Percentiles rank a stretch among this genome's conserved stretches.
Conservation (phyloP, 2,888 invertebrate genomes). For the Linnaemya tessellans region DNA sequence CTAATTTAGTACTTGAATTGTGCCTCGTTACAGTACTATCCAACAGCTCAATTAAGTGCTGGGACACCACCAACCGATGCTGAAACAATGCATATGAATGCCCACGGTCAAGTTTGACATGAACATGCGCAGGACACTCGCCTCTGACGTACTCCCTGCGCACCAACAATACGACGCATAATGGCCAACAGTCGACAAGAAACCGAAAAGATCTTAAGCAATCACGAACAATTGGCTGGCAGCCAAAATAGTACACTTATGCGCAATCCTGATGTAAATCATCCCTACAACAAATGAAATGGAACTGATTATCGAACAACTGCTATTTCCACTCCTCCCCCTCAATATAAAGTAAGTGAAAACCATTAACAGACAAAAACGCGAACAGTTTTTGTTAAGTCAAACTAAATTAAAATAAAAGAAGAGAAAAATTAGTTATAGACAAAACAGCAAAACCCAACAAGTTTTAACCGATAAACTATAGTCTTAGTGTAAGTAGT, state of each 20-base stretch:
- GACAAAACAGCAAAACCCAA: slow-evolving; percentile 12
- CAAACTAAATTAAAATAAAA: slow-evolving; percentile 14
- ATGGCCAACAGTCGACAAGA: slow-evolving; percentile 83
- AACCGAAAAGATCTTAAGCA: slow-evolving; percentile 83
- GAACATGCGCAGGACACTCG: slow-evolving; percentile 86
- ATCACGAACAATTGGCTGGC: slow-evolving; percentile 77
- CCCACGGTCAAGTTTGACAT: slow-evolving; percentile 93
- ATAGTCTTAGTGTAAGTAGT: slow-evolving; percentile 44
- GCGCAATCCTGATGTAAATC: slow-evolving; percentile 81
- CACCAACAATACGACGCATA: slow-evolving; percentile 83
- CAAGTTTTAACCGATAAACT: slow-evolving; percentile 55
- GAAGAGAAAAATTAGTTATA: slow-evolving; percentile 14
- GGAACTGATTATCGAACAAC: slow-evolving; percentile 70
- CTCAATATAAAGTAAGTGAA: slow-evolving; percentile 55
- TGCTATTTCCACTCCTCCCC: slow-evolving; percentile 45
- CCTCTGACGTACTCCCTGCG: slow-evolving; percentile 84
- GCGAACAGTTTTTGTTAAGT: slow-evolving; percentile 18
- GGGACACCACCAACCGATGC: slow-evolving; percentile 85
- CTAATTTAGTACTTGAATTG: slow-evolving; percentile 81
- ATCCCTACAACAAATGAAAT: slow-evolving; percentile 81
- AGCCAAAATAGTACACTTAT: slow-evolving; percentile 81
- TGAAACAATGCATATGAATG: slow-evolving; percentile 92
- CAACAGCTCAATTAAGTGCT: slow-evolving; percentile 90
- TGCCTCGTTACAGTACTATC: slow-evolving; percentile 90
- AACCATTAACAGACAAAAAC: slow-evolving; percentile 33